Base-by-base conservation (phyloP, 2,113 vertebrate species). In the Arothron firmamentum region DNA sequence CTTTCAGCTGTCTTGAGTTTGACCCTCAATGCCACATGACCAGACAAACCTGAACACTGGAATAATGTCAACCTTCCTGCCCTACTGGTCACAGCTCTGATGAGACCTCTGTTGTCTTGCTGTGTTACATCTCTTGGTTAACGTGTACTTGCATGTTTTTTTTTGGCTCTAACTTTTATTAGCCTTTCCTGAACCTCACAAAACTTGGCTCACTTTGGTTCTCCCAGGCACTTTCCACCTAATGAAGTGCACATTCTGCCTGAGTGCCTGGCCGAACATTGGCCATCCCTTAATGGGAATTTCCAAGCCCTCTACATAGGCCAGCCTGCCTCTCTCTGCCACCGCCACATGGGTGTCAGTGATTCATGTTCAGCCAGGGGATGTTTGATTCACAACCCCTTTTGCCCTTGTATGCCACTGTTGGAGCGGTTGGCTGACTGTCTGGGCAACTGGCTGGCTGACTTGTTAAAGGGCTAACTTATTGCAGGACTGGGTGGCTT, bases 221-320 rank as follows among this genome's bases (percentile, higher is more conserved):
- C 81, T 86, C 78, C 78, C 71, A 82, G 59, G 87, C 85, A 85
- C 87, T 90, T 89, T 90, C 83, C 78, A 81, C 81, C 81, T 90
- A 90, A 91, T 91, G 87, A 90, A 89, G 83, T 89, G 86, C 87
- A 90, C 83, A 90, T 90, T 90, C 81, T 79, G 83, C 73, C 52
- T 50, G 67, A 79, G 80, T 58, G 57, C 70, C 82, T 80, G 82
- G 82, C 74, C 15, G 19, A 77, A 76, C 68, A 54, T 74, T 79
- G 83, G 85, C 80, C 76, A 84, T 81, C 76, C 74, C 79, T 80
- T 84, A 83, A 87, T 86, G 85, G 88, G 88, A 88, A 88, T 86
- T 87, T 84, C 82, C 86, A 85, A 59, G 73, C 66, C 72, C 68
- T 86, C 72, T 68, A 61, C 78, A 70, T 77, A 62, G 80, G 71